phyloP scores from a whole-genome alignment of 1,140 invertebrate genomes.

The Parasteatoda tepidariorum region DNA sequence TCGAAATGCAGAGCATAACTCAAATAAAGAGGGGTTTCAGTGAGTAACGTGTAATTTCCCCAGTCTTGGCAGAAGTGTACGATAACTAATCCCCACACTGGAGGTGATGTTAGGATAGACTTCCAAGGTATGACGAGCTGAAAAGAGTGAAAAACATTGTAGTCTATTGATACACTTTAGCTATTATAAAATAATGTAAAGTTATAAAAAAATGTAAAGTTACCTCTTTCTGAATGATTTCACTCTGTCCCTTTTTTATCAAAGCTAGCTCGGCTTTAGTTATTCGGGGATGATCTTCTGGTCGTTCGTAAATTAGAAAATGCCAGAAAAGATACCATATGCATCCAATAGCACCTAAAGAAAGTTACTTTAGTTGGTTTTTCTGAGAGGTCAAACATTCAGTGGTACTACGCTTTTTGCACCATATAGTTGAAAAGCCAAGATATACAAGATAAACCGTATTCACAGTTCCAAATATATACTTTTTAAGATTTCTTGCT shows the following conservation, averaged over 20 bases:
- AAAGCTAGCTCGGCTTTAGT: constrained; percentile 76
- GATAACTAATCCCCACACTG: constrained; percentile 92
- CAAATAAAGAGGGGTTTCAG: constrained; percentile 77
- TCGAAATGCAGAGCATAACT: constrained; percentile 82
- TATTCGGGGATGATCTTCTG: constrained; percentile 87
- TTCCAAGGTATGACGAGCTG: constrained; percentile 76
- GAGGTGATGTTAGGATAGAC: constrained; percentile 80
- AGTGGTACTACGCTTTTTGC: too few species aligned
- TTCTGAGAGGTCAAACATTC: too few species aligned
- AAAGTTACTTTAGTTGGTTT: too few species aligned
- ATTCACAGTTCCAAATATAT: too few species aligned
- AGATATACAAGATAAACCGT: too few species aligned
- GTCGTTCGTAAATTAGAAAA: constrained; percentile 84
- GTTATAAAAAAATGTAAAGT: neutral
- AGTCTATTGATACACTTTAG: neutral
- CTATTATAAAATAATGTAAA: too few species aligned
- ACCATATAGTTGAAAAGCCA: too few species aligned
- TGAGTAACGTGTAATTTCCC: constrained; percentile 93
- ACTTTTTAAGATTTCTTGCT: too few species aligned
- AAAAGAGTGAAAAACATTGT: neutral
- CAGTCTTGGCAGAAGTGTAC: constrained; percentile 92
- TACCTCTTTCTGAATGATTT: neutral
- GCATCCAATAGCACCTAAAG: constrained; percentile 41
- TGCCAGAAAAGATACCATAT: constrained; percentile 85
- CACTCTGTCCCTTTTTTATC: neutral